These are phyloP conservation scores for Acropternis orthonyx DNA, from an alignment of 2,797 vertebrate genomes.

Conservation along the genomic window DNA sequence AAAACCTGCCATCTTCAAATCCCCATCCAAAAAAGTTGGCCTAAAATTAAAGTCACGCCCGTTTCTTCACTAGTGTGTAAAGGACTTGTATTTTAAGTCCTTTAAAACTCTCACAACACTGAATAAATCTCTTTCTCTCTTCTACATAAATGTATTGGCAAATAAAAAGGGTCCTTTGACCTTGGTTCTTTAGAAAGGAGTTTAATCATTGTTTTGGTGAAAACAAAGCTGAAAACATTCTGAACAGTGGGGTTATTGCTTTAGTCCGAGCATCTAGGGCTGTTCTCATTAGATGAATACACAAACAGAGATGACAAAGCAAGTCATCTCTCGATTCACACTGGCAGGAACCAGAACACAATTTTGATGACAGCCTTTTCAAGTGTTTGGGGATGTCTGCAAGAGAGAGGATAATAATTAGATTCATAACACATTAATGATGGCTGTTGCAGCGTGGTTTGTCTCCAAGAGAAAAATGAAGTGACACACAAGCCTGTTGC, in stretches of 20 bases:
- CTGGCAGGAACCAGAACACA: background rate
- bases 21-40: background rate
- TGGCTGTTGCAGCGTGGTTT: background rate
- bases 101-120: background rate
- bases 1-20: background rate
- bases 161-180: background rate
- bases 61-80: background rate
- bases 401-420: background rate
- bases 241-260: background rate
- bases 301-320: background rate
- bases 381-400: background rate
- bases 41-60: background rate
- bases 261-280: background rate
- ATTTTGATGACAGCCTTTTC: background rate
- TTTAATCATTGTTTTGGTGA: background rate
- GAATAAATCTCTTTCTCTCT: background rate
- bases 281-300: background rate
- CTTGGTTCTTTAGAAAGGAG: background rate
- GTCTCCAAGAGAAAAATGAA: background rate
- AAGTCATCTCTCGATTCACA: background rate
- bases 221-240: background rate
- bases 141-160: background rate
- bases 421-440: background rate
- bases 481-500: background rate
- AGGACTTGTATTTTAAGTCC: fast-evolving